phyloP scores from a whole-genome alignment of 2,113 vertebrate genomes.

The Rallus limicola region DNA sequence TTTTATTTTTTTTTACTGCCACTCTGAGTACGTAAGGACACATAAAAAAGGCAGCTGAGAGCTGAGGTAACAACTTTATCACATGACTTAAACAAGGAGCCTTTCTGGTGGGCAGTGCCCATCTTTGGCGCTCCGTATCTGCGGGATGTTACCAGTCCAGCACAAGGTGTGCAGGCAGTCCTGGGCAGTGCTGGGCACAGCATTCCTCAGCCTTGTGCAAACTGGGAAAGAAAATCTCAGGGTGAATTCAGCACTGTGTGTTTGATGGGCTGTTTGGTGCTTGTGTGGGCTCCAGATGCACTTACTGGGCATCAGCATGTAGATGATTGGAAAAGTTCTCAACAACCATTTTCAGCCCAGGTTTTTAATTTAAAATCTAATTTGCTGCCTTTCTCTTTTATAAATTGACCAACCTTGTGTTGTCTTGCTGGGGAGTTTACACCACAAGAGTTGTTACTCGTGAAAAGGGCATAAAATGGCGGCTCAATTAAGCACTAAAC shows the following conservation, averaged over 20 bases:
- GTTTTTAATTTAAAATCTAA: neutral
- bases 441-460: neutral
- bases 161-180: too few relatives aligned
- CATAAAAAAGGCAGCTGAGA: neutral
- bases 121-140: rapidly evolving
- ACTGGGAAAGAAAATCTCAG: neutral
- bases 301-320: rapidly evolving
- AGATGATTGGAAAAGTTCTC: neutral
- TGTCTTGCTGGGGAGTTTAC: neutral
- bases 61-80: neutral
- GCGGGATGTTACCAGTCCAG: rapidly evolving
- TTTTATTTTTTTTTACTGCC: neutral
- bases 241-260: neutral
- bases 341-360: neutral
- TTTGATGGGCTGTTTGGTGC: neutral
- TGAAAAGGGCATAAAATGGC: neutral
- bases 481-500: neutral
- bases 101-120: rapidly evolving
- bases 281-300: too few relatives aligned
- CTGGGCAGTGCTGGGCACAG: neutral
- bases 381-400: neutral
- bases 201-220: neutral
- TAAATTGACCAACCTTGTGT: neutral
- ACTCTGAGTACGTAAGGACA: neutral
- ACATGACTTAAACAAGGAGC: neutral